phyloP scores from a whole-genome alignment of 2,797 vertebrate species.

The Trachops cirrhosus region DNA sequence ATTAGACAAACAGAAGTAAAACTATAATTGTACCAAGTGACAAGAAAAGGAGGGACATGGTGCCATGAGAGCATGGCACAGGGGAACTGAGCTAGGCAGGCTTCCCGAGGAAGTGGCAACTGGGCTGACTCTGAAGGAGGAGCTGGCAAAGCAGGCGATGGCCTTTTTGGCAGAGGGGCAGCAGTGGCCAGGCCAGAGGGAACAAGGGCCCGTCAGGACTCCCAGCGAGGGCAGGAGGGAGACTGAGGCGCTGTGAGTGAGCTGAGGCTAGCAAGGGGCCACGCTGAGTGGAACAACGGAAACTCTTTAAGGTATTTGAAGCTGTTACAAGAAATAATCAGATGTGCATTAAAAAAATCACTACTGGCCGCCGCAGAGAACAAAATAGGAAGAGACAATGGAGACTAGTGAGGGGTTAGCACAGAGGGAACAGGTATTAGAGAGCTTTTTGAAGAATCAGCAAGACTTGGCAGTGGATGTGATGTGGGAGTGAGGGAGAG shows the following conservation, averaged over 20 bases:
- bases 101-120: not conserved
- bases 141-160: not conserved
- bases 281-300: not conserved
- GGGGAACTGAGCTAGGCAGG: not conserved
- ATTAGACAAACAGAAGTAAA: not conserved
- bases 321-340: not conserved
- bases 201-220: not conserved
- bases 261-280: not conserved
- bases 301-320: not conserved
- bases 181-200: not conserved
- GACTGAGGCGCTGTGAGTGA: not conserved
- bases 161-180: not conserved
- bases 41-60: not conserved
- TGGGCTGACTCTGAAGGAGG: not conserved
- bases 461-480: not conserved
- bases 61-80: accelerated
- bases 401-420: not conserved
- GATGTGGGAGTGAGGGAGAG: not conserved
- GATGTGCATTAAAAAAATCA: not conserved
- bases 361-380: not conserved
- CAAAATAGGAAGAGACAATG: not conserved
- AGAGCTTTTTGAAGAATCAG: not conserved
- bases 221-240: not conserved
- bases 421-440: not conserved
- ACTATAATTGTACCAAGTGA: not conserved